Evolutionary conservation across 2,888 invertebrate genomes (phyloP), one percentile per base, ranked within the genome.

Genomic region (Salticus scenicus): DNA sequence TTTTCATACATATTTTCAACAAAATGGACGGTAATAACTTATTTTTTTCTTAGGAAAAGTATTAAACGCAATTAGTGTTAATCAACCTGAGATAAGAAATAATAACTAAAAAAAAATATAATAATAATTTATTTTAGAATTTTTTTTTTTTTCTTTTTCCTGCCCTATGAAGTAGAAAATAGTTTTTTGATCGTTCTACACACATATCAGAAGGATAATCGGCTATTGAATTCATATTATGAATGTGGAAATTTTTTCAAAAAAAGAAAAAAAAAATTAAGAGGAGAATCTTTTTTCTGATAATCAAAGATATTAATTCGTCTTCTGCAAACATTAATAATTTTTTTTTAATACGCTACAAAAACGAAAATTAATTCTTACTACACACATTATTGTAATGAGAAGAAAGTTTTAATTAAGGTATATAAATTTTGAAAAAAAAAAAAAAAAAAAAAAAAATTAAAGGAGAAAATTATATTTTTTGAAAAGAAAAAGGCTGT

Each of bases 41-140:
- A 47, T 47, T 47, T 47, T 47, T 47, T 47, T 17, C n/a, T n/a
- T n/a, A n/a, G 14, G 47, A n/a, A 17, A 17, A 47, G 47, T 47
- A 47, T 47, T 47, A 47, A 17, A 47, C 17, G 47, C 47, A 47
- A 47, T 47, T 47, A 47, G 47, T 47, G 47, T 47, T 47, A 47
- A 47, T 47, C 47, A 47, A 47, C 47, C 14, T n/a, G 17, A 47
- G 47, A 47, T n/a, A 2, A n/a, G 17, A 47, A 47, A 47, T 47
- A 47, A 47, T 17, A 47, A 47, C n/a, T 2, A 47, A 47, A 47
- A 47, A 47, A 17, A 8, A 7, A 37, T 37, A 17, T 47, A n/a
- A n/a, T n/a, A n/a, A n/a, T n/a, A n/a, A n/a, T n/a, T n/a, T n/a
- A n/a, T n/a, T 47, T 10, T 10, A 47, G 10, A 47, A 47, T 47